Conservation (phyloP, 1,140 invertebrate genomes). For the Pseudomyrmex pallidus region DNA sequence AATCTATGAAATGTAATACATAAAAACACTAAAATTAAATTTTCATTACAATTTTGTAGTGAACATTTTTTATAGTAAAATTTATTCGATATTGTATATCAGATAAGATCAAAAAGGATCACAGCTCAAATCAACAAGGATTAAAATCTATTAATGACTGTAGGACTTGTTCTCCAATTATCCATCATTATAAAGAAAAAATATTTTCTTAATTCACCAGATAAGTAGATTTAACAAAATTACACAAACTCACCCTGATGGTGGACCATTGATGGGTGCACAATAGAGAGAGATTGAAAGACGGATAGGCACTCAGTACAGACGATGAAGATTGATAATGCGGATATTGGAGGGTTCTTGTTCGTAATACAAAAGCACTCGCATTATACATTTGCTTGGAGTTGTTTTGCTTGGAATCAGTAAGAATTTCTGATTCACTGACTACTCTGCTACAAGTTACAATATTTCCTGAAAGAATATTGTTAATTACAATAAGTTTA, state of each 20-base stretch:
- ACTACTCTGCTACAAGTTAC: conserved; percentile 73
- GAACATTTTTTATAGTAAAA: conserved; percentile 9
- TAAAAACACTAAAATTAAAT: conserved; percentile 34
- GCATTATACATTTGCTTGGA: conserved; percentile 83
- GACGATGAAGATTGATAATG: conserved; percentile 82
- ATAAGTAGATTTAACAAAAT: conserved; percentile 12
- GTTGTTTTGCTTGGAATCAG: conserved; percentile 67
- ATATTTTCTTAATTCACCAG: no score
- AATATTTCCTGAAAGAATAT: conserved; percentile 66
- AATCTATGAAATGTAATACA: conserved; percentile 72
- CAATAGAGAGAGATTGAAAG: conserved; percentile 79
- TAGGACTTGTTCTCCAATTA: conserved; percentile 81
- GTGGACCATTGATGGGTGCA: conserved; percentile 63
- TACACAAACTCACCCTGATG: conserved; percentile 78
- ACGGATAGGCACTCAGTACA: conserved; percentile 77
- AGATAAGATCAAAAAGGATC: conserved; percentile 85
- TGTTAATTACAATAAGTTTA: neutral
- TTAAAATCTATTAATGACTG: conserved; percentile 81
- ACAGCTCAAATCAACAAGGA: conserved; percentile 82
- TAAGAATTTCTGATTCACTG: conserved; percentile 81
- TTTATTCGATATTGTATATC: conserved; percentile 64
- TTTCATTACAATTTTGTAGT: conserved; percentile 8
- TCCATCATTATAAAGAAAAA: conserved; percentile 63
- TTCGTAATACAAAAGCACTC: conserved; percentile 76
- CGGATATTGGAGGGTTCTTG: conserved; percentile 81